Evolutionary conservation across 2,797 vertebrate genomes (phyloP), one percentile per base, ranked within the genome.

Genomic region (Perodicticus potto): DNA sequence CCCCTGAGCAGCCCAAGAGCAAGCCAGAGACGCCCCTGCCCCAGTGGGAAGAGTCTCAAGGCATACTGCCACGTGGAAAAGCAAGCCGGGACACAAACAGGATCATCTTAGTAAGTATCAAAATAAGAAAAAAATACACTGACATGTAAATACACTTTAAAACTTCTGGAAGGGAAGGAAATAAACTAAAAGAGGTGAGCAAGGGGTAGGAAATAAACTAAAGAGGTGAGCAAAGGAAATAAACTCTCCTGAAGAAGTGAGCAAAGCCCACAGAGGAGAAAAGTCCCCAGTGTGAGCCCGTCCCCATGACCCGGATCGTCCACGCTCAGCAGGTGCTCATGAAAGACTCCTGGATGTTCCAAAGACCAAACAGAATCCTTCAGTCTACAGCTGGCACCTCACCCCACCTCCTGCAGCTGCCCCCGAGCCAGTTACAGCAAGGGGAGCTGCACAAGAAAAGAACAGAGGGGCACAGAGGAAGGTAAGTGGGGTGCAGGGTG

Each of bases 361-460:
- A 6, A 12, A 67, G 27, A 6, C 14, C 1, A 5, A 22, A 25
- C 29, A 7, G 43, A 59, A 45, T 2, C 57, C 49, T 78, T 16
- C 19, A 43, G 14, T 14, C 7, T 3, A 37, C 3, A 22, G 7
- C 37, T 3, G 0, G 37, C 17, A 43, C n/a, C 53, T 13, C 22
- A 27, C 45, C 12, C 29, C 25, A 53, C 1, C 23, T 34, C 8
- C 14, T 27, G 16, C 13, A 32, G 2, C 25, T 6, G 27, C 0
- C 3, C 57, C 70, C 27, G 5, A 10, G 49, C 49, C 49, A 19
- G 27, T 14, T 34, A 59, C 17, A 0, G 0, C 34, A 29, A 40
- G 40, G 27, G 25, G 25, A 0, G 25, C 72, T 3, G 14, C 40
- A 22, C 40, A 27, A 23, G 72, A 29, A 25, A 27, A 74, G 27